Base-by-base conservation (phyloP, 2,113 vertebrate species). In the Daboia siamensis region DNA sequence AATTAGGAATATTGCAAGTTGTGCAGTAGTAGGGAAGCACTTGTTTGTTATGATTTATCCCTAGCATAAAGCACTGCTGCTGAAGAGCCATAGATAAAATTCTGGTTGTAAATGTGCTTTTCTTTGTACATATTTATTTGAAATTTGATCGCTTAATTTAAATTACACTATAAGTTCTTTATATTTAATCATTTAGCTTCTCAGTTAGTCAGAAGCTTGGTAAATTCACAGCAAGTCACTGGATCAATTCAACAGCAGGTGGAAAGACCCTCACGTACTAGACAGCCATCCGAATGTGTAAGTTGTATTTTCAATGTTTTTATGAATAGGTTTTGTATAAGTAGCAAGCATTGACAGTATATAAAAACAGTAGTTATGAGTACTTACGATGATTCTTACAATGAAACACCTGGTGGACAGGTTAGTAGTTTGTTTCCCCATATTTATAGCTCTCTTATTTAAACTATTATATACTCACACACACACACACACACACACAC, bases 211-310 rank as follows among this genome's bases (percentile, higher is more conserved):
- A 98, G 98, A 87, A 95, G 97, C 80, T 96, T 98, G 94, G 98
- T 98, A 17, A 98, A 98, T 96, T 98, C 98, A 93, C 99, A 99
- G 96, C 98, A 98, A 92, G 98, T 99, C 94, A 96, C 98, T 46
- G 97, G 98, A 93, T 97, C 98, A 64, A 91, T 97, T 91, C 97
- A 97, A 87, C 97, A 96, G 90, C 97, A 96, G 87, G 95, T 96
- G 88, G 99, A 99, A 90, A 97, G 98, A 54, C 97, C 98, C 5
- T 96, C 98, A 64, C 97, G 98, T 91, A 98, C 98, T 94, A 98
- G 99, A 80, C 98, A 99, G 94, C 95, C 98, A 0, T 99, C 99
- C 57, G 99, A 99, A 97, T 99, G 99, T 97, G 99, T 99, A 97
- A 99, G 99, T 98, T 93, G 17, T 88, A 54, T 61, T 29, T 85